Conservation (phyloP, 2,797 vertebrate genomes). For the Heterohyrax brucei region DNA sequence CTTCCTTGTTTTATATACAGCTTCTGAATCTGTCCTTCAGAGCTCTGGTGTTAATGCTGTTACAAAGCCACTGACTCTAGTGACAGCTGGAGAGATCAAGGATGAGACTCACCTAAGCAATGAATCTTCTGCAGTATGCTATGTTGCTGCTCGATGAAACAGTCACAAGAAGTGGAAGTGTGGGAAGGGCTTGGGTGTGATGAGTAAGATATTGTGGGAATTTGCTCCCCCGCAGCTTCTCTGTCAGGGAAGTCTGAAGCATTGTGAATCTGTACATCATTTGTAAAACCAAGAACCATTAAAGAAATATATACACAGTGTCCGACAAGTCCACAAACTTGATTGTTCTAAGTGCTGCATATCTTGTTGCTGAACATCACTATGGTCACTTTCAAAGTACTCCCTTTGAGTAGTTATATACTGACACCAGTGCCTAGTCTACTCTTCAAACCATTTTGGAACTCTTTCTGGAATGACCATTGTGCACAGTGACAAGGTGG, state of each 20-base stretch:
- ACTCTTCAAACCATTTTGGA: no score
- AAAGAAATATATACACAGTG: not conserved
- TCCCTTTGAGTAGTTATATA: no score
- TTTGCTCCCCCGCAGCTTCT: not conserved
- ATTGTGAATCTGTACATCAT: not conserved
- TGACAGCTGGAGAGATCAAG: not conserved
- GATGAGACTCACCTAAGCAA: not conserved
- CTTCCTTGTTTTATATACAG: not conserved
- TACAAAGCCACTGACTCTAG: not conserved
- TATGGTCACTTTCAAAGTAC: no score
- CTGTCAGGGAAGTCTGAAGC: not conserved
- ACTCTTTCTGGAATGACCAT: no score
- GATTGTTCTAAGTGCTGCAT: no score
- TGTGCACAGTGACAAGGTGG: no score
- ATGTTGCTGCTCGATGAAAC: not conserved
- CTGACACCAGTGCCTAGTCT: no score
- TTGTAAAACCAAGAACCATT: constrained; percentile 5
- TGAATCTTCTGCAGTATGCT: not conserved
- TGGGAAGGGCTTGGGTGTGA: not conserved
- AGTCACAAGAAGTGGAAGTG: no score
- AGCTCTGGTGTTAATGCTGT: not conserved
- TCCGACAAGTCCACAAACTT: no score
- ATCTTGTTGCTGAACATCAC: no score
- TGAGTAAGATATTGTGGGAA: not conserved
- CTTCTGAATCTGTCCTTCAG: not conserved